Base-by-base conservation (phyloP, 2,113 vertebrate genomes). In the Microtus oregoni region DNA sequence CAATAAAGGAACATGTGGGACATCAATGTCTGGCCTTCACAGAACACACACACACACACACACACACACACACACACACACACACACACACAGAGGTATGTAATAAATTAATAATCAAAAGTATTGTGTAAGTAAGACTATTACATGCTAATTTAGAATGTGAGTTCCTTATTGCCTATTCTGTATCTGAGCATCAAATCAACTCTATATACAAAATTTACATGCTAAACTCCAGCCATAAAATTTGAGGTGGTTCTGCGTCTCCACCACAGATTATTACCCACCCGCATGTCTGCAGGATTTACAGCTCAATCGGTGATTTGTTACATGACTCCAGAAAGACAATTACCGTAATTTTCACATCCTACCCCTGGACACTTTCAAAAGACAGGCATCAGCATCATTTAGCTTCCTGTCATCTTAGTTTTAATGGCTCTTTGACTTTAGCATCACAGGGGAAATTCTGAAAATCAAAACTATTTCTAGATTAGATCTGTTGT, bases 401-500 rank as follows among this genome's bases (percentile, higher is more conserved):
- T 78, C 38, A 68, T n/a, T 70, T 90, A 61, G 58, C 17, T 82
- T 96, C 72, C 55, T 41, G 76, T 77, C 55, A 30, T 38, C 73
- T 95, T 93, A 50, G 35, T 93, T 89, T 86, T 92, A 97, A 78
- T 86, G 77, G 86, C 47, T 96, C 76, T 50, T 95, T 89, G 89
- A 95, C 77, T 96, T 86, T 55, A 94, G 88, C 15, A 72, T 70
- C 30, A 89, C 55, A 78, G 30, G 65, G 35, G 72, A 94, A 94
- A 96, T 83, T 93, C 76, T 77, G 67, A 88, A 94, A 97, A 90
- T 28, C 32, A 90, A 89, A 81, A 92, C 70, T 89, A 91, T 87
- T 97, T 95, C 68, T 68, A 94, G n/a, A 89, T 47, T 28, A 91
- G 52, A 32, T 67, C 72, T 87, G 70, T 70, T 86, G 63, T 30